Evolutionary conservation across 1,140 invertebrate genomes (phyloP).

Genomic region (Panagrolaimus sp.): DNA sequence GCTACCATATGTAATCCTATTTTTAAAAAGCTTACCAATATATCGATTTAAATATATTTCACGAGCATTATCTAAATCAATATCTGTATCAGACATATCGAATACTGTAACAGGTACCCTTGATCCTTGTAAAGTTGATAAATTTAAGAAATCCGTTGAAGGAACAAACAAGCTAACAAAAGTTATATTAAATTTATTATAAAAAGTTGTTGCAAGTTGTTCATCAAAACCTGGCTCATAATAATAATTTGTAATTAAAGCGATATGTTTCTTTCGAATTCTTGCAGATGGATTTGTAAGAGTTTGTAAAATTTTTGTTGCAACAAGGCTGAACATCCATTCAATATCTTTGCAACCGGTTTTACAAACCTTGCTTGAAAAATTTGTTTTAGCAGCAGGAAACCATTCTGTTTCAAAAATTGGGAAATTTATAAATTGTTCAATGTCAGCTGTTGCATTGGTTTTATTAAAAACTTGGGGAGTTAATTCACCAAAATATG

Average conservation of each 20-base stretch:
- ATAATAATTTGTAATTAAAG: slow-evolving; percentile 2
- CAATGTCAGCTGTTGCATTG: no score
- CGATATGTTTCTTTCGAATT: not conserved
- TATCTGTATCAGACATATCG: not conserved
- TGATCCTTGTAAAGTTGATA: not conserved
- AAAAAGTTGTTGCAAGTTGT: not conserved
- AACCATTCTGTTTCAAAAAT: no score
- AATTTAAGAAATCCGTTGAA: not conserved
- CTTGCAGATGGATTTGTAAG: not conserved
- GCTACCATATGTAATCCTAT: no score
- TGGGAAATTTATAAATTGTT: no score
- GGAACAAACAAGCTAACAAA: not conserved
- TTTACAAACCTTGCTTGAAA: not conserved
- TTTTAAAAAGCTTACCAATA: not conserved
- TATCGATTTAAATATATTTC: not conserved
- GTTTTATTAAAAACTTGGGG: no score
- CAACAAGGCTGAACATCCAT: not conserved
- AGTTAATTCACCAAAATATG: not conserved
- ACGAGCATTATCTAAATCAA: not conserved
- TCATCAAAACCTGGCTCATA: not conserved
- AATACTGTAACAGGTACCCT: not conserved
- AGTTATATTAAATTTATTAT: not conserved
- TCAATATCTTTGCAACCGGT: not conserved
- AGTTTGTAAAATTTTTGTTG: not conserved
- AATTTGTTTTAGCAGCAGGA: not conserved